Evolutionary conservation across 2,888 invertebrate species (phyloP), one percentile per base, ranked within the genome.

Genomic region (Pegoplata infirma): DNA sequence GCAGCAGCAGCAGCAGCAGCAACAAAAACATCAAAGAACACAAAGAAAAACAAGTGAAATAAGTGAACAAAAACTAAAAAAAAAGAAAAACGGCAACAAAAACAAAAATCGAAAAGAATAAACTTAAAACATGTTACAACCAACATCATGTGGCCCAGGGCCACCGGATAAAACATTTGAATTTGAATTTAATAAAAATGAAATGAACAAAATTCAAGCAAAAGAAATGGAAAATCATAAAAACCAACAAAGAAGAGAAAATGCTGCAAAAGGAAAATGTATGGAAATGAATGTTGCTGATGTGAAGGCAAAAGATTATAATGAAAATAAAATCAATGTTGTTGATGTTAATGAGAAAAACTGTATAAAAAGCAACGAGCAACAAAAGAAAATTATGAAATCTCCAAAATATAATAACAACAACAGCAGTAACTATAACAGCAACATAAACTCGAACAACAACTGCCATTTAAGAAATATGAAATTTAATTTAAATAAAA

Each of bases 81-180:
- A 55, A 67, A 67, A 21, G 25, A 80, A 21, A 68, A 76, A 19
- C 63, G 59, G 49, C 36, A 76, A 32, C 66, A 61, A 64, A 56
- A 73, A 61, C 56, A 63, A 72, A 64, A 59, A 73, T 25, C 14
- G 36, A 44, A 21, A 32, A 28, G 47, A 56, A 72, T 51, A 68
- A 61, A 75, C 69, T 73, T 79, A 82, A 84, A 85, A 85, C 84
- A 86, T 89, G 88, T 84, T 88, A 83, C 85, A 87, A 84, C 89
- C 89, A 82, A 89, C 89, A 82, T 89, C 89, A 79, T 89, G 89
- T 86, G 89, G 89, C 83, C 89, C 89, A 59, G 89, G 89, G 81
- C 88, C 88, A 82, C 87, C 85, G 82, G 59, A 75, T 61, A 66
- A 75, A 67, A 72, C 51, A 75, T 61, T 79, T 63, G 71, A 79